phyloP scores from a whole-genome alignment of 2,888 invertebrate genomes.

The Parnassius orleans region DNA sequence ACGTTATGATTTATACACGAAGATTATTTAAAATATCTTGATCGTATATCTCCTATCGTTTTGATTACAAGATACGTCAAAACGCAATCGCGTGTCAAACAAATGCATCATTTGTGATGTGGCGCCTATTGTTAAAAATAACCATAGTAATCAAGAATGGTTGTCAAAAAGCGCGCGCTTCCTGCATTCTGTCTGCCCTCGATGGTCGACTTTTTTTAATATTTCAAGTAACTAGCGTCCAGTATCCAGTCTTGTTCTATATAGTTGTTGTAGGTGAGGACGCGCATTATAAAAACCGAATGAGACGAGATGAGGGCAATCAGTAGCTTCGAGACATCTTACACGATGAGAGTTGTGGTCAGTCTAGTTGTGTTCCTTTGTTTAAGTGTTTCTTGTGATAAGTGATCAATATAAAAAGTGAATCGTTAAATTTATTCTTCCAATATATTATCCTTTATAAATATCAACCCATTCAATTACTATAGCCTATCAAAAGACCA shows the following conservation, averaged over 20 bases:
- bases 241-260: slow-evolving; percentile 46
- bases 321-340: slow-evolving; percentile 63
- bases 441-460: background rate
- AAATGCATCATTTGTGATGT: background rate
- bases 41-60: no score
- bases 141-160: slow-evolving; percentile 38
- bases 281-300: slow-evolving; percentile 60
- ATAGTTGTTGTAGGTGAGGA: slow-evolving; percentile 36
- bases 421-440: background rate
- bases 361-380: slow-evolving; percentile 41
- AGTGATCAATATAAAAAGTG: slow-evolving; percentile 10
- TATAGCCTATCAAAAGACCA: no score
- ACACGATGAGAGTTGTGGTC: slow-evolving; percentile 75
- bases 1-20: no score
- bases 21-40: no score
- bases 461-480: background rate
- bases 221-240: slow-evolving; percentile 41
- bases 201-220: slow-evolving; percentile 40
- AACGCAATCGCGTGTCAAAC: slow-evolving; percentile 4
- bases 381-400: slow-evolving; percentile 27
- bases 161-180: slow-evolving; percentile 64
- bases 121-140: slow-evolving; percentile 19
- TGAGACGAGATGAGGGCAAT: slow-evolving; percentile 46
- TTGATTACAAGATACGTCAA: background rate
- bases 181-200: slow-evolving; percentile 70